Conservation (phyloP, 2,113 vertebrate genomes). For the Catagonus wagneri region DNA sequence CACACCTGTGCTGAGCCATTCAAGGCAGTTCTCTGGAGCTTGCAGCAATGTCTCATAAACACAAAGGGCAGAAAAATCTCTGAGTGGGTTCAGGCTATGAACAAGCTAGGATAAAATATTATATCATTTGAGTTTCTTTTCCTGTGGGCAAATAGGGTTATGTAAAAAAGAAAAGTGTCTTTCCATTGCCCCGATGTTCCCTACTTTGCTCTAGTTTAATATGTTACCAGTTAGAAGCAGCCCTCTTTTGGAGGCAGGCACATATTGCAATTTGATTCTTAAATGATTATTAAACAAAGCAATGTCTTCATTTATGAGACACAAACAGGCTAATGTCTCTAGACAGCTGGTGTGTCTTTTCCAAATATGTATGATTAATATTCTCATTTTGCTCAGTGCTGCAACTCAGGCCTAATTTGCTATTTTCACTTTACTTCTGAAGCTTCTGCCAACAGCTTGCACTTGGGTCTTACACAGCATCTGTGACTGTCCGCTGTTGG, state of each 20-base stretch:
- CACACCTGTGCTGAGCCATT: neutral
- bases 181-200: neutral
- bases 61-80: neutral
- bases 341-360: slow-evolving; percentile 59
- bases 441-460: neutral
- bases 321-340: slow-evolving; percentile 58
- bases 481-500: neutral
- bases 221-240: neutral
- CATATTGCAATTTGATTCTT: slow-evolving; percentile 44
- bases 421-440: neutral
- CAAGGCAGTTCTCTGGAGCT: neutral
- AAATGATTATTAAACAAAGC: slow-evolving; percentile 58
- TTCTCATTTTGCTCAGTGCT: slow-evolving; percentile 45
- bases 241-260: slow-evolving; percentile 35
- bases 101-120: neutral
- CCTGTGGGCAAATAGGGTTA: neutral
- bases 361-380: slow-evolving; percentile 64
- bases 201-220: slow-evolving; percentile 2
- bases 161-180: neutral
- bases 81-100: neutral
- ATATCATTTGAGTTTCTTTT: neutral
- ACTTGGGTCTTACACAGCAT: neutral
- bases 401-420: slow-evolving; percentile 1
- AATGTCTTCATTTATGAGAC: slow-evolving; percentile 51
- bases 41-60: neutral